These are phyloP conservation scores for Carcinoscorpius rotundicauda DNA, from an alignment of 1,140 invertebrate genomes.

Conservation along the genomic window DNA sequence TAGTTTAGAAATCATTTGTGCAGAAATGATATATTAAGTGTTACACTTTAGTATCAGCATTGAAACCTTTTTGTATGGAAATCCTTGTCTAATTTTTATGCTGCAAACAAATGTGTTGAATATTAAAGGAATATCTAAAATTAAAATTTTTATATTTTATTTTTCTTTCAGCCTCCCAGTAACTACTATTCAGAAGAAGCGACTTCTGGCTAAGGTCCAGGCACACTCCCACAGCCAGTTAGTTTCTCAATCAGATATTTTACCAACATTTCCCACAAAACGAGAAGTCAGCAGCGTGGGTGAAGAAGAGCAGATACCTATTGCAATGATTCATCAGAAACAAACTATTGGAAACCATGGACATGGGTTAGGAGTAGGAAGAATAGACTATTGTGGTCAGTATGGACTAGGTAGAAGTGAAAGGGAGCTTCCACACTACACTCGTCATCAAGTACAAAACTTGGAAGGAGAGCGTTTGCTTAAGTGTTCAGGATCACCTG, in stretches of 20 bases:
- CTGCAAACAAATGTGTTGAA: too few relatives aligned
- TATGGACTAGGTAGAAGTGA: too few relatives aligned
- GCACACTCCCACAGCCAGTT: constrained; percentile 32
- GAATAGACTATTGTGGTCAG: too few relatives aligned
- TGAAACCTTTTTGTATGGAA: background rate
- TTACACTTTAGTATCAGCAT: too few relatives aligned
- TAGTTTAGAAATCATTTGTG: too few relatives aligned
- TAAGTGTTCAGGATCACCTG: constrained; percentile 20
- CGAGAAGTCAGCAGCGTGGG: constrained; percentile 11
- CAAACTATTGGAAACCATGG: too few relatives aligned
- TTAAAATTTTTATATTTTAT: constrained; percentile 2
- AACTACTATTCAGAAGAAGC: constrained; percentile 62
- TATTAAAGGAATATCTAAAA: background rate
- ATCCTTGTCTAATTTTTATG: background rate
- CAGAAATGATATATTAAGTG: too few relatives aligned
- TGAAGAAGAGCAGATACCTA: too few relatives aligned
- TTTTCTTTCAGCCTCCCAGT: constrained; percentile 10
- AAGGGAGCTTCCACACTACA: constrained; percentile 13
- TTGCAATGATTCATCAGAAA: too few relatives aligned
- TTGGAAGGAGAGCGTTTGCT: constrained; percentile 23
- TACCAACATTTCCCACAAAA: constrained; percentile 15
- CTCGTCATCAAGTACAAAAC: constrained; percentile 19
- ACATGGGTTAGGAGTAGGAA: too few relatives aligned
- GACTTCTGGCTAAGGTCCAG: constrained; percentile 70
- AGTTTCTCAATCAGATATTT: background rate